These are phyloP conservation scores for Harpegnathos saltator DNA, from an alignment of 1,140 invertebrate genomes.

Conservation along the genomic window DNA sequence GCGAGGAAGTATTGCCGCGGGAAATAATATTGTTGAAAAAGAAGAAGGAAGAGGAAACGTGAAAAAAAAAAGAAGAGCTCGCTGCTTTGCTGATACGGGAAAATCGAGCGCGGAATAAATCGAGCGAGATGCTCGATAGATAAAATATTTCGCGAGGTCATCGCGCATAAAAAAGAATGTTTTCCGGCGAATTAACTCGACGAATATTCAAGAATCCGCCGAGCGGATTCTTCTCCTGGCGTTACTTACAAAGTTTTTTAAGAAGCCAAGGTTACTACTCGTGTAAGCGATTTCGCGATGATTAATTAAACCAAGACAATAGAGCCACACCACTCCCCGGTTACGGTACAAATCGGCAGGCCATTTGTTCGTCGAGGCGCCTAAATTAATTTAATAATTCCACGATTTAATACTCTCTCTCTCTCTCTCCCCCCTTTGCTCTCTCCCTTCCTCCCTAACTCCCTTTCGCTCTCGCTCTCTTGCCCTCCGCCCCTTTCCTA, in stretches of 20 bases:
- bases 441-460: not conserved
- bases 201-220: conserved; percentile 29
- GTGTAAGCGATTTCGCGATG: conserved; percentile 40
- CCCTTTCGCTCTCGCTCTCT: no score
- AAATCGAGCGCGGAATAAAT: not conserved
- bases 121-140: not conserved
- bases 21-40: conserved; percentile 2
- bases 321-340: not conserved
- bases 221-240: conserved; percentile 6
- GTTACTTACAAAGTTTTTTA: conserved; percentile 40
- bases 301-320: conserved; percentile 65
- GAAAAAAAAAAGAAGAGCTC: not conserved
- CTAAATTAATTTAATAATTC: conserved; percentile 66
- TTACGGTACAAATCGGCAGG: conserved; percentile 41
- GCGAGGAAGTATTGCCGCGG: not conserved
- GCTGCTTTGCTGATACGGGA: not conserved
- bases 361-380: conserved; percentile 56
- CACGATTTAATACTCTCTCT: conserved; percentile 45
- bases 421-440: not conserved
- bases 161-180: not conserved
- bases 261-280: conserved; percentile 36
- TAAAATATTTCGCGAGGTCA: not conserved
- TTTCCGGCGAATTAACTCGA: conserved; percentile 18
- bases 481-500: conserved; percentile 13
- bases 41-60: no score